Percentiles rank a stretch among this genome's conserved stretches.
Conservation (phyloP, 2,888 invertebrate species). For the Odontothrips loti region DNA sequence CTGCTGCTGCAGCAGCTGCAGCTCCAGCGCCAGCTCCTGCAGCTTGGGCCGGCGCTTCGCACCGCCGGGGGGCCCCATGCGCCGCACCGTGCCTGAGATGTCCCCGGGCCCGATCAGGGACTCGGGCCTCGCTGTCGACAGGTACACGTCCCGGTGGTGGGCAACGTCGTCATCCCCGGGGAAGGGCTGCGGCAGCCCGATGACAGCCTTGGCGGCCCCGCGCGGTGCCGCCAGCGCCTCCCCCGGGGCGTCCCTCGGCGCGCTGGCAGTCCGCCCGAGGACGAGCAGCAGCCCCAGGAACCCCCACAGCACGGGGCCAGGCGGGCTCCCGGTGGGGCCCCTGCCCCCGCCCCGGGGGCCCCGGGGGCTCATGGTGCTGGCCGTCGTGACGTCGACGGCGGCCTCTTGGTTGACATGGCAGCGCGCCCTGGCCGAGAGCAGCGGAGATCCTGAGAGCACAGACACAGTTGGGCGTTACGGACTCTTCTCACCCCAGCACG, state of each 20-base stretch:
- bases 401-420: neutral
- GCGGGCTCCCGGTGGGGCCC: neutral
- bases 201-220: neutral
- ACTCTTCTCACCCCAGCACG: no score
- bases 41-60: constrained; percentile 11
- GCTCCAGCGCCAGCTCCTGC: constrained; percentile 12
- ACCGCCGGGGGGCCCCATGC: neutral
- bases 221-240: neutral
- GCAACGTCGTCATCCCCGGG: neutral
- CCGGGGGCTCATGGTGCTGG: neutral
- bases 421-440: no score
- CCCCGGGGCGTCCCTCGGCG: neutral
- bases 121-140: constrained; percentile 12
- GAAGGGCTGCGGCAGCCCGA: neutral
- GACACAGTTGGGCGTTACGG: no score
- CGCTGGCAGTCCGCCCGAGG: neutral
- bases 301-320: neutral
- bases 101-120: constrained; percentile 4
- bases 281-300: neutral
- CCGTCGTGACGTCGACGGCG: neutral
- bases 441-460: no score
- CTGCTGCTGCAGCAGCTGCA: constrained; percentile 21
- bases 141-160: neutral
- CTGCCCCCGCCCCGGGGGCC: neutral
- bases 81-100: neutral